phyloP scores from a whole-genome alignment of 2,797 vertebrate genomes.

The Chrosomus eos region DNA sequence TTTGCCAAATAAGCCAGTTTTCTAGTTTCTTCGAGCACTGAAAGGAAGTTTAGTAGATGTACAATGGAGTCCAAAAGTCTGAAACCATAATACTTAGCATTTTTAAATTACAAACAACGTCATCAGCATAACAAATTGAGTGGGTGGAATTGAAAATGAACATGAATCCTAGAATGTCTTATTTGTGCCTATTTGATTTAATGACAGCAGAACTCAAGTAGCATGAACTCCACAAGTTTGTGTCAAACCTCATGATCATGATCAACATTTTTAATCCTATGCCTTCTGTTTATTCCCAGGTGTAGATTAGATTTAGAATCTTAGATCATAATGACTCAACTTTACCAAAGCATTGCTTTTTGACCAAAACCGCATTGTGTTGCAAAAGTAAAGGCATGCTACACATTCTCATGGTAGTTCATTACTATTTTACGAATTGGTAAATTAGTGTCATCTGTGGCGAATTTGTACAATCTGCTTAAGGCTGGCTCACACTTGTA shows the following conservation, averaged over 20 bases:
- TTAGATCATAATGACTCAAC: background rate
- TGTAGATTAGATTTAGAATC: background rate
- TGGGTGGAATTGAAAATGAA: background rate
- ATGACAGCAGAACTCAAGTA: background rate
- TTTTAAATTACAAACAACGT: background rate
- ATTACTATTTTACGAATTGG: background rate
- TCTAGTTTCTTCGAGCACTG: background rate
- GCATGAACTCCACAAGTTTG: background rate
- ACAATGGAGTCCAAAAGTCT: background rate
- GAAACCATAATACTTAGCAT: background rate
- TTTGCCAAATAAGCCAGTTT: slow-evolving; percentile 24
- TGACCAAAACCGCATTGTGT: background rate
- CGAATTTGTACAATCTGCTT: background rate
- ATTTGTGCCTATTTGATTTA: background rate
- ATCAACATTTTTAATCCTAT: background rate
- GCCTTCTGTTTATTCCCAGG: background rate
- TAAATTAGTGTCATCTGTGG: no score
- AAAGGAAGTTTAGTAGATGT: background rate
- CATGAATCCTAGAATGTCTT: background rate
- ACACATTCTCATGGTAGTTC: background rate
- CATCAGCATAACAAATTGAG: background rate
- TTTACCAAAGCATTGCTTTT: background rate
- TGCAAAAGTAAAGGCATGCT: background rate
- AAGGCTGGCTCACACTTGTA: no score
- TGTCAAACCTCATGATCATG: background rate